These are phyloP conservation scores for Myotis daubentonii DNA, from an alignment of 2,797 vertebrate genomes.

Conservation along the genomic window DNA sequence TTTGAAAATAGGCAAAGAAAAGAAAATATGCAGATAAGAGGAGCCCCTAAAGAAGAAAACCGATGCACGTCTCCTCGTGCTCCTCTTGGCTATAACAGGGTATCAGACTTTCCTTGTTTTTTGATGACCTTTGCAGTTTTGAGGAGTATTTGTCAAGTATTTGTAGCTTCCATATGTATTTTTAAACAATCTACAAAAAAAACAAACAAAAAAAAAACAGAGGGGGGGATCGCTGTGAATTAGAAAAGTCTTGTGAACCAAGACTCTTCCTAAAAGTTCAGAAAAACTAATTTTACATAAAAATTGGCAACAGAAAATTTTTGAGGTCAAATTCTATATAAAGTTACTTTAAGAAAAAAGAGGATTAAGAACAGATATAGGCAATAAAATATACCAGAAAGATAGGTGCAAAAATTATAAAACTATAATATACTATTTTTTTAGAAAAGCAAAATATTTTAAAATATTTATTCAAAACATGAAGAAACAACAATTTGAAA, in stretches of 20 bases:
- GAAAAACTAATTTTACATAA: neutral
- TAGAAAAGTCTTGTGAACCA: neutral
- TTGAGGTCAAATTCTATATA: neutral
- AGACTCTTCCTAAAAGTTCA: neutral
- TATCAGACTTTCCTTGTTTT: neutral
- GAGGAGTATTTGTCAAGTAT: neutral
- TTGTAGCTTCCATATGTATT: neutral
- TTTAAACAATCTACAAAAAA: neutral
- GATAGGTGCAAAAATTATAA: neutral
- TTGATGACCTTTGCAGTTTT: neutral
- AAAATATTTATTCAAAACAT: neutral
- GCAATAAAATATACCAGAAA: neutral
- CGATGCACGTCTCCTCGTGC: neutral
- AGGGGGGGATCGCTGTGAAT: neutral
- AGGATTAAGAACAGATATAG: neutral
- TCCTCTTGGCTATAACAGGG: neutral
- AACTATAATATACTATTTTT: neutral
- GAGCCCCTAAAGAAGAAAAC: neutral
- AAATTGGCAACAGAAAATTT: constrained; percentile 4
- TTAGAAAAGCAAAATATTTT: neutral
- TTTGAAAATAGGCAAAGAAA: neutral
- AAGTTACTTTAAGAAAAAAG: constrained; percentile 8
- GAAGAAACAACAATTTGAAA: neutral
- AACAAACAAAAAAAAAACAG: neutral
- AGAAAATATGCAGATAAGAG: neutral